Conservation (phyloP, 2,888 invertebrate species). For the Atethmia centrago region DNA sequence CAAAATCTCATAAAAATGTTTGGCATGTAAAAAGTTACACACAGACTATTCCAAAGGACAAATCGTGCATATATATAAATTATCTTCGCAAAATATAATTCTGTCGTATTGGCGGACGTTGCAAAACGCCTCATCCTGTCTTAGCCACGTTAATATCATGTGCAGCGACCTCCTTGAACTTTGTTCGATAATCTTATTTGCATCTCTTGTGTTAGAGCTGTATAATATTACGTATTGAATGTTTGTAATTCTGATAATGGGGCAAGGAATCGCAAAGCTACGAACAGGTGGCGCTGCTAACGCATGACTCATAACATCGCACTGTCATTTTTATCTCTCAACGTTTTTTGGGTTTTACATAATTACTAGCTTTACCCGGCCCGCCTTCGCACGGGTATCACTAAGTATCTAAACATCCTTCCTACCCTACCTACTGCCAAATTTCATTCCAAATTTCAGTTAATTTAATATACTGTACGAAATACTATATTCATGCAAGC, state of each 20-base stretch:
- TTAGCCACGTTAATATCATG: conserved; percentile 30
- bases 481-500: no score
- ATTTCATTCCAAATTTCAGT: no score
- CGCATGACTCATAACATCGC: no score
- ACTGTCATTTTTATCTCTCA: no score
- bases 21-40: background rate
- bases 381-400: no score
- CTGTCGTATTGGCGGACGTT: conserved; percentile 21
- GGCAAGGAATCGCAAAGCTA: no score
- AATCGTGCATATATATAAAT: conserved; percentile 13
- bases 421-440: no score
- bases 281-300: no score
- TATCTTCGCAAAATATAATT: conserved; percentile 26
- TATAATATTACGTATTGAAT: conserved; percentile 5
- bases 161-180: conserved; percentile 48
- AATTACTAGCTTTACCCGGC: no score
- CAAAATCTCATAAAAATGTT: background rate
- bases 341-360: no score
- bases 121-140: conserved; percentile 51
- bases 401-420: no score
- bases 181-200: conserved; percentile 52
- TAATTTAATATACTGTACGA: no score
- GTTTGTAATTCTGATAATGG: background rate
- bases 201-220: conserved; percentile 35
- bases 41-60: background rate